Conservation (phyloP, 2,888 invertebrate genomes). For the Drosophila yooni region DNA sequence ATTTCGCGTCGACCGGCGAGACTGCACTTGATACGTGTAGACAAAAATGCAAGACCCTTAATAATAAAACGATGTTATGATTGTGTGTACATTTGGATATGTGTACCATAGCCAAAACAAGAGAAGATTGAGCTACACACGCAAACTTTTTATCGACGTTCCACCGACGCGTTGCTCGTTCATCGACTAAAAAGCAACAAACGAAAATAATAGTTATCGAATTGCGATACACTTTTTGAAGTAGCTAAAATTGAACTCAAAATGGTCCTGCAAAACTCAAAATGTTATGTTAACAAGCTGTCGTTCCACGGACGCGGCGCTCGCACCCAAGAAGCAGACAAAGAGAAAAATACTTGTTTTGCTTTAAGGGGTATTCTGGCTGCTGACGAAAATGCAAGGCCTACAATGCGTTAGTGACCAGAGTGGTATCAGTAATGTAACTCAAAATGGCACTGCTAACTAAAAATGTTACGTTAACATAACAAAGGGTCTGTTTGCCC, state of each 20-base stretch:
- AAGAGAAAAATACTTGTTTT: not conserved
- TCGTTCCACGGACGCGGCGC: not conserved
- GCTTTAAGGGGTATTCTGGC: not conserved
- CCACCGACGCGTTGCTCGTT: constrained; percentile 31
- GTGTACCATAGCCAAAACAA: not conserved
- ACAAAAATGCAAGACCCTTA: constrained; percentile 4
- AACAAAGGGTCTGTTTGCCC: not conserved
- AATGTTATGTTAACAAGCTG: constrained; percentile 27
- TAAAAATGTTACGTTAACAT: constrained; percentile 2
- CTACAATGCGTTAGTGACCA: not conserved
- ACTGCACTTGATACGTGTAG: constrained; percentile 41
- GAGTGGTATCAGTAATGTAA: not conserved
- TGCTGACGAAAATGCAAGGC: not conserved
- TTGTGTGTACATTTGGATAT: not conserved
- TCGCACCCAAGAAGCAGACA: not conserved
- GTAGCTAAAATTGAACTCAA: constrained; percentile 28
- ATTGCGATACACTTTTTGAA: constrained; percentile 21
- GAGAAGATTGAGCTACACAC: not conserved
- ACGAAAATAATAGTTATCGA: constrained; percentile 39
- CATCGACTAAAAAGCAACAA: constrained; percentile 47
- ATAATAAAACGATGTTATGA: not conserved
- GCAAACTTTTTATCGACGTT: too few relatives aligned
- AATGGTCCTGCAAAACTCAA: constrained; percentile 41
- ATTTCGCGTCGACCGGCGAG: constrained; percentile 30
- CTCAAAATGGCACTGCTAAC: not conserved